Evolutionary conservation across 2,888 invertebrate species (phyloP).

Genomic region (Syrphus vitripennis): DNA sequence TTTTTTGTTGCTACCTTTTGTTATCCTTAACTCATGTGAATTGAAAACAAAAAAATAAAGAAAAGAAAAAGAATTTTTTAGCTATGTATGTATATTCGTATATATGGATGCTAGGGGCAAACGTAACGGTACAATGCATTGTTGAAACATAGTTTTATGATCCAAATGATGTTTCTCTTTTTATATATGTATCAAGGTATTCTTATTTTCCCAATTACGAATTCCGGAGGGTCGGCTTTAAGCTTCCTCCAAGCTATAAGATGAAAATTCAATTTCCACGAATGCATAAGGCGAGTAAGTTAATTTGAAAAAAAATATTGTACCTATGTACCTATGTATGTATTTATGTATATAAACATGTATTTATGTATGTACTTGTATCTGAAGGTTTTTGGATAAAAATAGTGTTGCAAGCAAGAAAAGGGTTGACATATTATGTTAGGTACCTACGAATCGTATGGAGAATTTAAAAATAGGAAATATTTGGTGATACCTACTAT

Average conservation of each 20-base stretch:
- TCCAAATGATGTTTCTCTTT: conserved; percentile 1
- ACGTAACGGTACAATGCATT: conserved; percentile 3
- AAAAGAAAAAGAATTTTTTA: neutral
- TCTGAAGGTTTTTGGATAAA: too few relatives aligned
- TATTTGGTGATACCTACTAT: too few relatives aligned
- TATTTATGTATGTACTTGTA: too few relatives aligned
- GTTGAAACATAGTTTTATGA: conserved; percentile 23
- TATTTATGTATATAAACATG: too few relatives aligned
- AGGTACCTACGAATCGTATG: too few relatives aligned
- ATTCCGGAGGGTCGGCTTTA: conserved; percentile 4
- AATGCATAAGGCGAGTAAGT: neutral
- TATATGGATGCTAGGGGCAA: conserved; percentile 9
- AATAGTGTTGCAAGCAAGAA: neutral
- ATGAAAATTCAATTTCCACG: conserved; percentile 23
- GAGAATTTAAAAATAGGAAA: too few relatives aligned
- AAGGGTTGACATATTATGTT: neutral
- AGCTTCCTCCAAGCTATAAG: neutral
- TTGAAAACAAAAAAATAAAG: neutral
- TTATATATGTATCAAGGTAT: neutral
- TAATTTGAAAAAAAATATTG: conserved; percentile 17
- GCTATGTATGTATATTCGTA: too few relatives aligned
- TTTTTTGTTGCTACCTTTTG: conserved; percentile 31
- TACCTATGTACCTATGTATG: too few relatives aligned
- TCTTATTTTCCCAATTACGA: conserved; percentile 15
- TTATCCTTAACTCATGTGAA: conserved; percentile 39